Conservation (phyloP, 2,797 vertebrate species). For the Lycodopsis pacificus region DNA sequence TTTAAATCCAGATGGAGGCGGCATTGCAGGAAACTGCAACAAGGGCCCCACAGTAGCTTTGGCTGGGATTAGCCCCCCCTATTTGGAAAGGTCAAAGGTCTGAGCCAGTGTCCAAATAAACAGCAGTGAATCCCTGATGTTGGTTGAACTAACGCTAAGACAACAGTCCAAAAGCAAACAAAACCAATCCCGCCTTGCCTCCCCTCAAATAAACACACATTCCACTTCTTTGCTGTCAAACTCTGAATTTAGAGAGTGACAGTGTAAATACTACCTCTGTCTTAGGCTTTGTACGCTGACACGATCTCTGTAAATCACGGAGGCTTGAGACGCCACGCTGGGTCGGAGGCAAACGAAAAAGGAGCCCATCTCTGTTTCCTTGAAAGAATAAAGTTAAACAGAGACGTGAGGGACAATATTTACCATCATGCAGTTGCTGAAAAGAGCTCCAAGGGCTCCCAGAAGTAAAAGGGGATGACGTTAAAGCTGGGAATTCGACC, state of each 20-base stretch:
- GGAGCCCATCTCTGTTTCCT: conserved; percentile 20
- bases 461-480: conserved; percentile 28
- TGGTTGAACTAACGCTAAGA: conserved; percentile 74
- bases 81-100: conserved; percentile 79
- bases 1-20: conserved; percentile 56
- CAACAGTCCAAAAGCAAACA: conserved; percentile 78
- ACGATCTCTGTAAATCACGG: conserved; percentile 71
- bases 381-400: conserved; percentile 47
- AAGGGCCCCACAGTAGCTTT: conserved; percentile 68
- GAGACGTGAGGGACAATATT: conserved; percentile 77
- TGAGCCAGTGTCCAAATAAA: conserved; percentile 82
- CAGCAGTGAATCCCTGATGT: conserved; percentile 70
- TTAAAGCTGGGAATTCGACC: conserved; percentile 67
- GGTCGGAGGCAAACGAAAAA: conserved; percentile 49
- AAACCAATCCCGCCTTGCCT: conserved; percentile 52
- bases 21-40: conserved; percentile 20
- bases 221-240: conserved; percentile 56
- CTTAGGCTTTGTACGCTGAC: conserved; percentile 47
- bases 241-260: conserved; percentile 44
- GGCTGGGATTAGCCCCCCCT: conserved; percentile 72
- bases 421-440: conserved; percentile 60
- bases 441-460: conserved; percentile 42
- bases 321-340: conserved; percentile 26
- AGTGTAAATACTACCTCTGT: conserved; percentile 58
- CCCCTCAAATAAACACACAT: conserved; percentile 77